A percentile compares a stretch with the other conserved stretches of the same genome.
Evolutionary conservation across 2,888 invertebrate species (phyloP).

Genomic region (Rhaphigaster nebulosa): DNA sequence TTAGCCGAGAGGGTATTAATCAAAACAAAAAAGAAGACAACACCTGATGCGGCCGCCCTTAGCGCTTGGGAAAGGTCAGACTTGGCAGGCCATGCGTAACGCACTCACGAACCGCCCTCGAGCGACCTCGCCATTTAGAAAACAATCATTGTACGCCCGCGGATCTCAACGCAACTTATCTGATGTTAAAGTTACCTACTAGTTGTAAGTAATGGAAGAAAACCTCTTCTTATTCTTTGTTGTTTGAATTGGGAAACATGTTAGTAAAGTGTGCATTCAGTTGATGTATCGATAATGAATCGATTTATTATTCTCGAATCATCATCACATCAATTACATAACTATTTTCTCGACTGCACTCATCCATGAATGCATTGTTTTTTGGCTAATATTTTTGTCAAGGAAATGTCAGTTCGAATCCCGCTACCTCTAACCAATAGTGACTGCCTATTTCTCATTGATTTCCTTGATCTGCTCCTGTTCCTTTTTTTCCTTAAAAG

Average conservation of each 20-base stretch:
- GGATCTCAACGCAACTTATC: background rate
- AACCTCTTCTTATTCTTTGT: too few species aligned
- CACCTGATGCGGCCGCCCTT: background rate
- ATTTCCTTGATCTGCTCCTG: background rate
- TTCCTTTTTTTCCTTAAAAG: too few species aligned
- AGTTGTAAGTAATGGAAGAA: too few species aligned
- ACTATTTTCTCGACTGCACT: background rate
- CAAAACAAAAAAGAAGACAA: slow-evolving; percentile 3
- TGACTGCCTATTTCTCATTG: background rate
- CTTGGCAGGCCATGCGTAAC: slow-evolving; percentile 42
- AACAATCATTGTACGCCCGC: background rate
- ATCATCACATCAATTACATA: background rate
- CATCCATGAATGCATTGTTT: background rate
- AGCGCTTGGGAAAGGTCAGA: slow-evolving; percentile 37
- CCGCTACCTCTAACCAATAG: background rate
- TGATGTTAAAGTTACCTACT: background rate
- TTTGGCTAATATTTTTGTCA: background rate
- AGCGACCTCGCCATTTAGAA: background rate
- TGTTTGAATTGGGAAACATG: too few species aligned
- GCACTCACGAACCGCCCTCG: background rate
- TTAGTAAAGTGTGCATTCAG: too few species aligned
- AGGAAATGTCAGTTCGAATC: background rate
- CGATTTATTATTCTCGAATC: background rate
- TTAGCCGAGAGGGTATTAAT: slow-evolving; percentile 26
- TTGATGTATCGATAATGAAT: background rate